Evolutionary conservation across 53 echinoderm and acorn worm species (phyloP).

Genomic region (Glandiceps talaboti): DNA sequence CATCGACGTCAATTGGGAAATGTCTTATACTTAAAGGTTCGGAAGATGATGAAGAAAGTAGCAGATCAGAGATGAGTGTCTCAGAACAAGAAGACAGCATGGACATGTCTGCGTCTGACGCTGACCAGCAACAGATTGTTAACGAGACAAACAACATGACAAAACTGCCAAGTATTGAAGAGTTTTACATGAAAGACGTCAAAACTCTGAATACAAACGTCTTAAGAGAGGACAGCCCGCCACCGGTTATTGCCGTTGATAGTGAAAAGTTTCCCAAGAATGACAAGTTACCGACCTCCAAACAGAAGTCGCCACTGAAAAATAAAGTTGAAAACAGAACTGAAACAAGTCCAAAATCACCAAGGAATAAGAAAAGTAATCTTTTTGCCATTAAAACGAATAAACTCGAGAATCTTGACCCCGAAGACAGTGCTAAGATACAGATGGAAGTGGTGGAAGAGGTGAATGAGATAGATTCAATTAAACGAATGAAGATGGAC

Average conservation of each 20-base stretch:
- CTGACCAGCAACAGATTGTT: background rate
- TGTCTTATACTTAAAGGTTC: background rate
- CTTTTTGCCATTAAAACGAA: conserved; percentile 71
- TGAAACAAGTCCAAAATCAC: conserved; percentile 7
- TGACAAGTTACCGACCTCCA: conserved; percentile 29
- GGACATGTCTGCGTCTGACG: background rate
- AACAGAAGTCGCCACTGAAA: conserved; percentile 23
- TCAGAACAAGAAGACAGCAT: background rate
- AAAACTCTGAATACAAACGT: conserved; percentile 94
- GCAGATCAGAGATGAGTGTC: background rate
- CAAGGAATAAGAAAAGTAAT: conserved; percentile 80
- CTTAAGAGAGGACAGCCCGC: conserved; percentile 49
- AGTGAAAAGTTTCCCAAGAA: conserved; percentile 87
- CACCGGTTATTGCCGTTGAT: conserved; percentile 34
- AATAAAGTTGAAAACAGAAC: conserved; percentile 46
- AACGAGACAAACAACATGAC: conserved; percentile 9
- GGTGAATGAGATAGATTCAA: conserved; percentile 48
- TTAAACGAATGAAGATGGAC: conserved; percentile 95
- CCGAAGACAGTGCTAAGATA: background rate
- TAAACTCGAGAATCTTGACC: conserved; percentile 13
- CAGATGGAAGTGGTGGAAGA: conserved; percentile 3
- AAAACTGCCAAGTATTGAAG: conserved; percentile 75
- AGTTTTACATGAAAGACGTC: conserved; percentile 96
- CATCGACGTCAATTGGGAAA: background rate
- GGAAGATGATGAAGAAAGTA: background rate